phyloP scores from a whole-genome alignment of 2,797 vertebrate species.

The Sphenopsis melanotis region DNA sequence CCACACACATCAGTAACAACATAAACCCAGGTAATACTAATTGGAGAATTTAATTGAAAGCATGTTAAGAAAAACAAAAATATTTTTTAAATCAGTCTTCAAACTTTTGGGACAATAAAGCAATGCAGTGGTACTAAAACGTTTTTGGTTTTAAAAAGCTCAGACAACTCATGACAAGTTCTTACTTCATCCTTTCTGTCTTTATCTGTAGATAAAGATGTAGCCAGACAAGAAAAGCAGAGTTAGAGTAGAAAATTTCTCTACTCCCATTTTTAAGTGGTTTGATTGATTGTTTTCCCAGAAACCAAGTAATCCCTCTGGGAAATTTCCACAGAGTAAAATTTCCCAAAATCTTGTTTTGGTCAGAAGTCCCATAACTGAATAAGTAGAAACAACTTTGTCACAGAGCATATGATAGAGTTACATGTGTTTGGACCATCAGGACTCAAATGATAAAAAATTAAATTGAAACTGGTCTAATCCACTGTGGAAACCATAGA shows the following conservation, averaged over 20 bases:
- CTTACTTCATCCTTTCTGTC: background rate
- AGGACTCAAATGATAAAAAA: background rate
- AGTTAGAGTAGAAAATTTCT: background rate
- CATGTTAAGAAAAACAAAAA: background rate
- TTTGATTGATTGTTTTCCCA: background rate
- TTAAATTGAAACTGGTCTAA: background rate
- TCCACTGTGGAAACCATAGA: background rate
- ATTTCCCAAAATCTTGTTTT: background rate
- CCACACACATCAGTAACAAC: background rate
- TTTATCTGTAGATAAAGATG: background rate
- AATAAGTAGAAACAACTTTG: background rate
- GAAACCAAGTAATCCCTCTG: background rate
- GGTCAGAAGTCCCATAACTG: background rate
- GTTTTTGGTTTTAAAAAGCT: background rate
- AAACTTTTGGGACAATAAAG: background rate
- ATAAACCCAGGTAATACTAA: background rate
- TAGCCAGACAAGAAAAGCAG: background rate
- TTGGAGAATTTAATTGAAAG: background rate
- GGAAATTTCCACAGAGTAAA: background rate
- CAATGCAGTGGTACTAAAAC: accelerated
- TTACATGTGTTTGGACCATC: background rate
- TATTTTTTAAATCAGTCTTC: background rate
- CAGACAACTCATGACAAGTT: background rate
- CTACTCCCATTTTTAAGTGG: background rate
- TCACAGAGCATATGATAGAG: background rate